These are phyloP conservation scores for Pyrrhia umbra DNA, from an alignment of 2,888 invertebrate genomes.

Conservation along the genomic window DNA sequence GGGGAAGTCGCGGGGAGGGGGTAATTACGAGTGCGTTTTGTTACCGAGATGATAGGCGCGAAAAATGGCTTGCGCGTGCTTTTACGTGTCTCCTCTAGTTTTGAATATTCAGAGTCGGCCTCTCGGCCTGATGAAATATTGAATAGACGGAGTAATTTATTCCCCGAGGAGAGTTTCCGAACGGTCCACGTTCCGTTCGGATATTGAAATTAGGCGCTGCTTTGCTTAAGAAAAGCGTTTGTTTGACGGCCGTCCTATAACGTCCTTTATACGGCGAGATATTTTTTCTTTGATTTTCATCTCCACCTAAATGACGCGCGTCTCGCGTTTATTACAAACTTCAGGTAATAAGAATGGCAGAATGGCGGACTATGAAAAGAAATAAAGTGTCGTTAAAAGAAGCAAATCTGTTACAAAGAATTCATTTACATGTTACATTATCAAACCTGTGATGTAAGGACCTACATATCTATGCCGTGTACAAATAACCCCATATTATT, in stretches of 20 bases:
- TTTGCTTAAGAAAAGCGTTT: constrained; percentile 88
- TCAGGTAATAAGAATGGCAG: constrained; percentile 40
- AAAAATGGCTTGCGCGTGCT: constrained; percentile 90
- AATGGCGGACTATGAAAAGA: constrained; percentile 13
- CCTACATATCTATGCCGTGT: background rate
- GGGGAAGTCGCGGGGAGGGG: constrained; percentile 75
- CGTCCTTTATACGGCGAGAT: constrained; percentile 68
- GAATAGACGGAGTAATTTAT: constrained; percentile 90
- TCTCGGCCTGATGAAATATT: constrained; percentile 89
- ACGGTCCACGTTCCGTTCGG: constrained; percentile 86
- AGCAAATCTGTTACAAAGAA: constrained; percentile 14
- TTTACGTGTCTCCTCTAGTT: constrained; percentile 90
- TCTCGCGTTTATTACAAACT: constrained; percentile 57
- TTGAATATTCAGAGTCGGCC: constrained; percentile 89
- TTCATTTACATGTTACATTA: background rate
- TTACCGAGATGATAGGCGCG: constrained; percentile 91
- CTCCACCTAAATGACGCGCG: constrained; percentile 55
- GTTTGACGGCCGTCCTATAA: constrained; percentile 81
- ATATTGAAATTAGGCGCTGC: constrained; percentile 90
- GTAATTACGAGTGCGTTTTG: constrained; percentile 91
- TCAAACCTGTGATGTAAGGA: background rate
- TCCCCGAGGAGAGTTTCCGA: constrained; percentile 87
- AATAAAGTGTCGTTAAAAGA: constrained; percentile 12
- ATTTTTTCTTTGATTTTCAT: constrained; percentile 66
- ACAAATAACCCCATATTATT: background rate